Evolutionary conservation across 64 coral and sea anemone genomes (phyloP).

Genomic region (Porites australiensis): DNA sequence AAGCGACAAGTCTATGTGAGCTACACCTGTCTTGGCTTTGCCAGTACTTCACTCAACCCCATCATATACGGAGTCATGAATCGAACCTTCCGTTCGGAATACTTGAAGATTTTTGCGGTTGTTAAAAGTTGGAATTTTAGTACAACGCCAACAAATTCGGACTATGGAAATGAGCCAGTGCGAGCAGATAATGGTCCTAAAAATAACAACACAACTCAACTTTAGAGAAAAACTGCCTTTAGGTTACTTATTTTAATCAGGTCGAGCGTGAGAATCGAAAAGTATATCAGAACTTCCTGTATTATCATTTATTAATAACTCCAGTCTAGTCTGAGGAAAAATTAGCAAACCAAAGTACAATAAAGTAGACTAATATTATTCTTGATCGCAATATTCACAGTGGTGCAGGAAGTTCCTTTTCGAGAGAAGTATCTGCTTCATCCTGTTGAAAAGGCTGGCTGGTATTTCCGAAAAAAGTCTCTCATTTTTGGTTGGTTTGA

Average conservation of each 20-base stretch:
- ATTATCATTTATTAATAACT: no score
- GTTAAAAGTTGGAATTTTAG: not conserved
- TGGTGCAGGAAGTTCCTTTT: no score
- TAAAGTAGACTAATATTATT: no score
- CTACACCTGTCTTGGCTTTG: constrained; percentile 56
- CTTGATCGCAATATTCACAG: no score
- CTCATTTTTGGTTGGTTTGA: no score
- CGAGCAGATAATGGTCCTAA: not conserved
- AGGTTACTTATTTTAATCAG: not conserved
- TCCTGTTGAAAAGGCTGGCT: no score
- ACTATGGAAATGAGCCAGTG: not conserved
- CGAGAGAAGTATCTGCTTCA: no score
- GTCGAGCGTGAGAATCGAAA: no score
- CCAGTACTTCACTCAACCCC: constrained; percentile 54
- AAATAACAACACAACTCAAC: not conserved
- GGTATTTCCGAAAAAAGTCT: no score
- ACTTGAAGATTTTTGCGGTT: constrained; percentile 35
- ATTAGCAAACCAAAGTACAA: no score
- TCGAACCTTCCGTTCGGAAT: constrained; percentile 51
- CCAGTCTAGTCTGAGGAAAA: no score
- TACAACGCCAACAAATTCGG: not conserved
- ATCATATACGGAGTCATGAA: constrained; percentile 61
- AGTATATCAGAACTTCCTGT: no score
- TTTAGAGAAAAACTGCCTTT: not conserved
- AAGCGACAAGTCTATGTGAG: constrained; percentile 27